A percentile compares a stretch with the other conserved stretches of the same genome.
Conservation (phyloP, 2,113 vertebrate genomes). For the Fulica atra region DNA sequence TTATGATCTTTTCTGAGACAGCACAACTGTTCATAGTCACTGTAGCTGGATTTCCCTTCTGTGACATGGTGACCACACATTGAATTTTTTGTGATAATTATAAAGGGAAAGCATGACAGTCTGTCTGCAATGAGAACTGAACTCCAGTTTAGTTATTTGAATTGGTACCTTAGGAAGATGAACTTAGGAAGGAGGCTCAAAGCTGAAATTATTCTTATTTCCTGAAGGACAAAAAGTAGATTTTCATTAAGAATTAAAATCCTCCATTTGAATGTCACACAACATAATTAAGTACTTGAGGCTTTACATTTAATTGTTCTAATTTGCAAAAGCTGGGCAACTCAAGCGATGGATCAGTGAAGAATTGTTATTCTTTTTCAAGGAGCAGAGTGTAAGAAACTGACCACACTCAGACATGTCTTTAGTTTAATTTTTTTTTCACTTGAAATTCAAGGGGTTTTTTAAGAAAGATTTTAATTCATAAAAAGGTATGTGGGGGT, state of each 20-base stretch:
- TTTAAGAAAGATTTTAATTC: neutral
- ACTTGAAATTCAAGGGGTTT: neutral
- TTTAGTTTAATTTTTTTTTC: neutral
- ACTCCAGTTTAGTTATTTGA: neutral
- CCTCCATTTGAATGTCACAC: neutral
- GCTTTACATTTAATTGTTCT: neutral
- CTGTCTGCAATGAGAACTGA: neutral
- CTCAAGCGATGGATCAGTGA: neutral
- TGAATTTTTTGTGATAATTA: neutral
- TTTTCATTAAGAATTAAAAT: neutral
- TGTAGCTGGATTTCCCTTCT: neutral
- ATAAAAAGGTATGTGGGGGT: neutral
- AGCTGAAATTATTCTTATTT: neutral
- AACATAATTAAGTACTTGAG: neutral
- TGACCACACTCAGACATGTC: neutral
- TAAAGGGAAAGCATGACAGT: neutral
- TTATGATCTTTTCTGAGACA: neutral
- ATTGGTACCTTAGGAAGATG: neutral
- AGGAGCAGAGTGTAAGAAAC: neutral
- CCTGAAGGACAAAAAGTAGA: rapidly evolving
- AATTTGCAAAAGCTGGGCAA: neutral
- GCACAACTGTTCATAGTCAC: neutral
- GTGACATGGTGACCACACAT: rapidly evolving
- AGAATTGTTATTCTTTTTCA: neutral
- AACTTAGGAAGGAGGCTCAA: neutral